Evolutionary conservation across 2,797 vertebrate genomes (phyloP).

Genomic region (Kryptolebias ocellatus): DNA sequence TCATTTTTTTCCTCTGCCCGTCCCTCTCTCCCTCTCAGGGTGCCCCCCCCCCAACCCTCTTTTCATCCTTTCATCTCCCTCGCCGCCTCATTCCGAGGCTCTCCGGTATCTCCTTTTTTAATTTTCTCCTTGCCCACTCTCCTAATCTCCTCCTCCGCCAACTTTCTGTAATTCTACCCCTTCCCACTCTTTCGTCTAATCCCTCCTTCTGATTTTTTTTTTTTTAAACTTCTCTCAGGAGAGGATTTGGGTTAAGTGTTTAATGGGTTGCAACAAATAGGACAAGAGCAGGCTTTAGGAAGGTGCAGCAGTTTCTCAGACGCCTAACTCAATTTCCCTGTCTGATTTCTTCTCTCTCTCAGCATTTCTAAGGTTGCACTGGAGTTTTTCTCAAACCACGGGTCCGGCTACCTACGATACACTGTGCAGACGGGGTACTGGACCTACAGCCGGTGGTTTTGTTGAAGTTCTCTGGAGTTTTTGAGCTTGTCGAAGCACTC

Average conservation of each 20-base stretch:
- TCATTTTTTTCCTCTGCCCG: not conserved
- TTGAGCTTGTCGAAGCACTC: constrained; percentile 40
- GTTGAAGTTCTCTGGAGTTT: constrained; percentile 21
- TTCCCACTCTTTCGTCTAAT: constrained; percentile 61
- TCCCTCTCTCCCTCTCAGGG: constrained; percentile 1
- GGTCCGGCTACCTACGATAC: not conserved
- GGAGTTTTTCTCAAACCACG: not conserved
- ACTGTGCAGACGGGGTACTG: not conserved
- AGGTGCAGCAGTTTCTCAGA: constrained; percentile 44
- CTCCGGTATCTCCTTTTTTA: constrained; percentile 58
- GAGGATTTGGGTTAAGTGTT: constrained; percentile 67
- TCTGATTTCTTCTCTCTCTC: constrained; percentile 9
- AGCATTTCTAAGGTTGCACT: not conserved
- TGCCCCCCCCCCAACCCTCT: constrained; percentile 17
- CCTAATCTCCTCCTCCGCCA: constrained; percentile 44
- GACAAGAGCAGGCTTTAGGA: constrained; percentile 39
- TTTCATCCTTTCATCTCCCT: constrained; percentile 52
- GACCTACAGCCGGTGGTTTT: constrained; percentile 17
- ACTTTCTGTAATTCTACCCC: constrained; percentile 53
- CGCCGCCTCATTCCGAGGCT: constrained; percentile 54
- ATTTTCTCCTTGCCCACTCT: constrained; percentile 44
- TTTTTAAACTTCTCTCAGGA: constrained; percentile 21
- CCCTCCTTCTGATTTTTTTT: constrained; percentile 36
- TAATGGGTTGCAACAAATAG: constrained; percentile 64
- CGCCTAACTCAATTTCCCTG: constrained; percentile 17